Conservation (phyloP, 2,888 invertebrate species). For the Conus canariensis region DNA sequence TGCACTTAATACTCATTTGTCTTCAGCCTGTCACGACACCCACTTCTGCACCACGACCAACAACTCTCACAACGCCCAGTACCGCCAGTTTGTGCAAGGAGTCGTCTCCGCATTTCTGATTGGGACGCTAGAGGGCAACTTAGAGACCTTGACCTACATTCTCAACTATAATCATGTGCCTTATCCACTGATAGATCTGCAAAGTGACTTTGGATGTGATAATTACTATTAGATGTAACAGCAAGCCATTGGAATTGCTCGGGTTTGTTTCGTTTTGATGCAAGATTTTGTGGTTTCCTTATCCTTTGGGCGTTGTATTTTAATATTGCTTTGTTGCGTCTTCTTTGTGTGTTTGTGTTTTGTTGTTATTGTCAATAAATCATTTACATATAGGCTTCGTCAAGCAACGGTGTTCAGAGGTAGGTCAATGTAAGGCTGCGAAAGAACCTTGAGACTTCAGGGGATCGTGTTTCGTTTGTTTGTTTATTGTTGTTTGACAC, state of each 20-base stretch:
- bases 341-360: no score
- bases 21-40: conserved; percentile 55
- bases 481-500: no score
- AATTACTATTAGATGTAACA: not conserved
- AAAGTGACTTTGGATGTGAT: conserved; percentile 56
- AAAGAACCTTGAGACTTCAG: no score
- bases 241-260: no score
- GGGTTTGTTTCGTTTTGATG: not conserved
- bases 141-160: conserved; percentile 53
- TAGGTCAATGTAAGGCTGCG: no score
- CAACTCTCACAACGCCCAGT: conserved; percentile 50
- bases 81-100: conserved; percentile 59
- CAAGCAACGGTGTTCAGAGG: no score
- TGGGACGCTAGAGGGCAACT: conserved; percentile 53
- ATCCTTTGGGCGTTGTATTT: no score
- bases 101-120: conserved; percentile 58
- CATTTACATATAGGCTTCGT: no score
- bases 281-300: no score
- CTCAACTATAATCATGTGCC: conserved; percentile 49
- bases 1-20: not conserved
- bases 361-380: no score
- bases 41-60: conserved; percentile 59
- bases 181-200: conserved; percentile 49
- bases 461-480: no score
- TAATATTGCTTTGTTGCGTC: no score